Percentiles rank a stretch among this genome's conserved stretches.
These are phyloP conservation scores for Zaprionus bogoriensis DNA, from an alignment of 2,888 invertebrate genomes.

Conservation along the genomic window DNA sequence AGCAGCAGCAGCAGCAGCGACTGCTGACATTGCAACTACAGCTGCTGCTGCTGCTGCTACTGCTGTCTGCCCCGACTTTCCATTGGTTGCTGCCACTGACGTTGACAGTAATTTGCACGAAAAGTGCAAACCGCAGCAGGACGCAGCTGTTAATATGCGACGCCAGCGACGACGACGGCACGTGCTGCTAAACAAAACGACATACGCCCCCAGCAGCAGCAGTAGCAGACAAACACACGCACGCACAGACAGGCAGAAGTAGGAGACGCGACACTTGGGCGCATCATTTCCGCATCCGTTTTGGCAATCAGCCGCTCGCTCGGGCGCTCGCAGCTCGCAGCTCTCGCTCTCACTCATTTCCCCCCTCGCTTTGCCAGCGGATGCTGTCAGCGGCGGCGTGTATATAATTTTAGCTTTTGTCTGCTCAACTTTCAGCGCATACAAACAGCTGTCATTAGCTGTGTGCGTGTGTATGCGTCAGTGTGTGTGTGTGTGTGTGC, in stretches of 20 bases:
- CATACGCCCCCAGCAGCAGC: slow-evolving; percentile 17
- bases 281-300: slow-evolving; percentile 73
- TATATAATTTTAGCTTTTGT: slow-evolving; percentile 53
- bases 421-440: slow-evolving; percentile 49
- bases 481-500: slow-evolving; percentile 1
- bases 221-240: background rate
- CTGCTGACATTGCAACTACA: slow-evolving; percentile 24
- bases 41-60: slow-evolving; percentile 7
- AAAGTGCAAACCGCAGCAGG: slow-evolving; percentile 64
- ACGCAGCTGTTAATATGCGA: slow-evolving; percentile 61
- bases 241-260: background rate
- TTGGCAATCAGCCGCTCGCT: slow-evolving; percentile 52
- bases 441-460: slow-evolving; percentile 23
- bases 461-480: background rate
- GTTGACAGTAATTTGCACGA: slow-evolving; percentile 56
- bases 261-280: slow-evolving; percentile 33
- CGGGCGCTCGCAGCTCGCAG: background rate
- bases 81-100: slow-evolving; percentile 41
- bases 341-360: background rate
- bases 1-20: slow-evolving; percentile 21
- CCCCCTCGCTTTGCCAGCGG: background rate
- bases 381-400: slow-evolving; percentile 3
- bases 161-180: slow-evolving; percentile 50
- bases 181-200: slow-evolving; percentile 73
- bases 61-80: slow-evolving; percentile 14